Evolutionary conservation across 2,113 vertebrate species (phyloP), one percentile per base, ranked within the genome.

Genomic region (Lagopus leucura): DNA sequence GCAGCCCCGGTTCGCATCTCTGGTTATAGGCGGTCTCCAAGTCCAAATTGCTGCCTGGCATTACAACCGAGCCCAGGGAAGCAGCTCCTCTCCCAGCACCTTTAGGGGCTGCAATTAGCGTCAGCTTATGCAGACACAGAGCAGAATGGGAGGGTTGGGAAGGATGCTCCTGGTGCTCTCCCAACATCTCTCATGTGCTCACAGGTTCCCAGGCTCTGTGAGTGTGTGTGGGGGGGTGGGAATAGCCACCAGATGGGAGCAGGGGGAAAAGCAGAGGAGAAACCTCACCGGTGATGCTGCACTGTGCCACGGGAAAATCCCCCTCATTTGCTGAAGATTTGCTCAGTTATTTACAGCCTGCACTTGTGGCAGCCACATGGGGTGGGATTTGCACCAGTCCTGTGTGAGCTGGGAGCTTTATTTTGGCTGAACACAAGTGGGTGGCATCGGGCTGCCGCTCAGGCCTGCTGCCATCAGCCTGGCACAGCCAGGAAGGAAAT

Each of bases 211-310:
- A 5, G 8, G 42, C 74, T 89, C 85, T 80, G 79, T 52, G 32
- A 0, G 2, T 15, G n/a, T n/a, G n/a, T n/a, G n/a, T n/a, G n/a
- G n/a, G n/a, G 85, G 25, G 69, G 67, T 52, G 47, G 83, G 94
- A 96, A 95, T 75, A 81, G 72, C n/a, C 76, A 57, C 52, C 95
- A 94, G 90, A 84, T 94, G 94, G 92, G 72, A 27, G 63, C 0
- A 22, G 72, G 86, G 79, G 34, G 69, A 81, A 52, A 76, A 7
- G 6, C 9, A 1, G 82, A 91, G 55, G 47, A 64, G 25, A 91
- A 91, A 76, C n/a, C 71, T 24, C 1, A 0, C 60, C 74, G 50
- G 28, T 60, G 1, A 32, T 8, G 47, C 61, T 36, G 11, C 61
- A 18, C 30, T 61, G 65, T 77, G 72, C 91, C 70, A 88, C 57